phyloP scores from a whole-genome alignment of 1,140 invertebrate species.

The Hylaeus anthracinus region DNA sequence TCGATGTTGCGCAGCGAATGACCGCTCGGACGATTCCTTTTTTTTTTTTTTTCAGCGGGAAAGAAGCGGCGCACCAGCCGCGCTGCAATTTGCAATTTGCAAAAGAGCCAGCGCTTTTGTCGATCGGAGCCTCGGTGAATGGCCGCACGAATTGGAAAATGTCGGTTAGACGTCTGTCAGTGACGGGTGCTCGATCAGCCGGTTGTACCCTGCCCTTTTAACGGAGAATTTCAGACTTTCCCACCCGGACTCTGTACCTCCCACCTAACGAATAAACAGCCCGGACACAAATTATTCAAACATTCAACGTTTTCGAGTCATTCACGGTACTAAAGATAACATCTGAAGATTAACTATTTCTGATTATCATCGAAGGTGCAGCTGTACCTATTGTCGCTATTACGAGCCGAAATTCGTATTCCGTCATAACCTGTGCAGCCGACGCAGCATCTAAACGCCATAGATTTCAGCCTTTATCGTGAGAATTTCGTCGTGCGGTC shows the following conservation, averaged over 20 bases:
- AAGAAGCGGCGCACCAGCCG: background rate
- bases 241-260: background rate
- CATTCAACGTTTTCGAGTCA: too few relatives aligned
- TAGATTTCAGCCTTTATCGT: too few relatives aligned
- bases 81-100: slow-evolving; percentile 48
- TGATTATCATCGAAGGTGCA: too few relatives aligned
- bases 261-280: slow-evolving; percentile 7
- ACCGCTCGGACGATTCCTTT: background rate
- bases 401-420: too few relatives aligned
- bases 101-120: slow-evolving; percentile 56
- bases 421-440: too few relatives aligned
- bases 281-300: background rate
- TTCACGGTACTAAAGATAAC: too few relatives aligned
- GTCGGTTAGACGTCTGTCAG: slow-evolving; percentile 53
- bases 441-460: background rate
- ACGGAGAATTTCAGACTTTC: slow-evolving; percentile 22
- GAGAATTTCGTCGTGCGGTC: background rate
- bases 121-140: slow-evolving; percentile 47
- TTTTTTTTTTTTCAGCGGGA: background rate
- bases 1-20: background rate
- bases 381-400: too few relatives aligned
- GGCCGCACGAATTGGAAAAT: slow-evolving; percentile 54
- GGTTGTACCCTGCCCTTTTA: slow-evolving; percentile 41
- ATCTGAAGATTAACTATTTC: too few relatives aligned
- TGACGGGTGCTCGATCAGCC: slow-evolving; percentile 61